phyloP scores from a whole-genome alignment of 2,113 vertebrate species.

The Eurypyga helias region DNA sequence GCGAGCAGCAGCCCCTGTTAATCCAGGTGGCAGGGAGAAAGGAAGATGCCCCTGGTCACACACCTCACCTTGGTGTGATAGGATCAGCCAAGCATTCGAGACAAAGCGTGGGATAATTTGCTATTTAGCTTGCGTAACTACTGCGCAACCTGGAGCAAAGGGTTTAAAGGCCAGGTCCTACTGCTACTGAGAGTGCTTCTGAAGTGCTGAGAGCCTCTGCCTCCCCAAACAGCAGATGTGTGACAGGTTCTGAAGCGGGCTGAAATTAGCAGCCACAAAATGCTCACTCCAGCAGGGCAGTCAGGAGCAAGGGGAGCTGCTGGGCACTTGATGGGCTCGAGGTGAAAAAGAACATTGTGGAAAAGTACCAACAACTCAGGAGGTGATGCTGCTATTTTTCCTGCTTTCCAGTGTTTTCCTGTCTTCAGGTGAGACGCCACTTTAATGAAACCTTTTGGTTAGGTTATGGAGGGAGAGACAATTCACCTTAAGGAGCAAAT shows the following conservation, averaged over 20 bases:
- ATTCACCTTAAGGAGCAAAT: background rate
- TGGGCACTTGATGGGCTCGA: background rate
- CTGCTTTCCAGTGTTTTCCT: background rate
- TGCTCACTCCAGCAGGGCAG: rapidly evolving
- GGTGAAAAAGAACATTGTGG: background rate
- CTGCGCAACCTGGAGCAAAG: background rate
- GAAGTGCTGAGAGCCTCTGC: background rate
- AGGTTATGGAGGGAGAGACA: background rate
- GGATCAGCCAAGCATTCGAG: background rate
- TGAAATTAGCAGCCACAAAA: background rate
- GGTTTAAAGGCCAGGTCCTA: background rate
- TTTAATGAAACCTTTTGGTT: background rate
- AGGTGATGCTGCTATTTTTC: background rate
- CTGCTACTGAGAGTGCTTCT: background rate
- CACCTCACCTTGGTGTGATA: background rate
- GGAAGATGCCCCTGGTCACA: background rate
- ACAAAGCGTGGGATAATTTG: background rate
- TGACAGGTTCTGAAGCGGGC: background rate
- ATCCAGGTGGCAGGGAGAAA: background rate
- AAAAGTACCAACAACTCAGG: background rate
- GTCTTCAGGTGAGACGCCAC: background rate
- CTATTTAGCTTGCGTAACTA: rapidly evolving
- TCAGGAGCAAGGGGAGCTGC: background rate
- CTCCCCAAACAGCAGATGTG: rapidly evolving
- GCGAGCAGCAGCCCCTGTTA: background rate